Percentiles rank a stretch among this genome's conserved stretches.
These are phyloP conservation scores for Mythimna impura DNA, from an alignment of 2,888 invertebrate genomes.

Conservation along the genomic window DNA sequence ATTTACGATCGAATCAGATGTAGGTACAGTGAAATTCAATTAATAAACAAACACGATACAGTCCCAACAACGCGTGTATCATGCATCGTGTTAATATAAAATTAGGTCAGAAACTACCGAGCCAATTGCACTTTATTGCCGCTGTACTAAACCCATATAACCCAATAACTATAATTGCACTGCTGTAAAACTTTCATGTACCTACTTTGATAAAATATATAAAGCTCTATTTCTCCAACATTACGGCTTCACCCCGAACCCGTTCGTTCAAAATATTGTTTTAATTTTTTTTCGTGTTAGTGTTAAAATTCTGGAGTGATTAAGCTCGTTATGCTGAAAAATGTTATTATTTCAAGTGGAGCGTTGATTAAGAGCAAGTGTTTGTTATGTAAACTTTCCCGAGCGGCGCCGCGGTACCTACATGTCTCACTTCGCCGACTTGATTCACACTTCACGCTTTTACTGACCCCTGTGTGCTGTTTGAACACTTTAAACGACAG, in stretches of 20 bases:
- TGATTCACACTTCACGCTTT: slow-evolving; percentile 4
- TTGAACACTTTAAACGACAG: neutral
- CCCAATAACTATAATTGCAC: slow-evolving; percentile 35
- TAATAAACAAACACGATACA: slow-evolving; percentile 35
- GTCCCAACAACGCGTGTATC: slow-evolving; percentile 38
- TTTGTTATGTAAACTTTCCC: slow-evolving; percentile 36
- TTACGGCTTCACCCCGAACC: slow-evolving; percentile 9
- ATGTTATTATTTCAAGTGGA: slow-evolving; percentile 25
- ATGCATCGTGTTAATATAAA: slow-evolving; percentile 55
- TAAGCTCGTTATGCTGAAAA: slow-evolving; percentile 12
- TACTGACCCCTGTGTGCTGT: slow-evolving; percentile 1
- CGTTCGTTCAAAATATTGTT: slow-evolving; percentile 13
- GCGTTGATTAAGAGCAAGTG: slow-evolving; percentile 23
- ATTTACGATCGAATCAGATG: slow-evolving; percentile 31
- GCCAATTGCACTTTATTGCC: slow-evolving; percentile 59
- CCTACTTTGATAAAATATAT: slow-evolving; percentile 19
- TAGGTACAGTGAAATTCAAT: slow-evolving; percentile 41
- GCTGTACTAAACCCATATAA: slow-evolving; percentile 47
- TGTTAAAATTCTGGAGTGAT: slow-evolving; percentile 13
- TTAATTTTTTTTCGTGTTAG: slow-evolving; percentile 7
- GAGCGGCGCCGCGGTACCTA: slow-evolving; percentile 5
- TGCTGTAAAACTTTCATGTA: slow-evolving; percentile 20
- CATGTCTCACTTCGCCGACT: neutral
- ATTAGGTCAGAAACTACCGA: slow-evolving; percentile 61
- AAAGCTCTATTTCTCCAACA: slow-evolving; percentile 4